Evolutionary conservation across 2,888 invertebrate species (phyloP), one percentile per base, ranked within the genome.

Genomic region (Agrotis ipsilon): DNA sequence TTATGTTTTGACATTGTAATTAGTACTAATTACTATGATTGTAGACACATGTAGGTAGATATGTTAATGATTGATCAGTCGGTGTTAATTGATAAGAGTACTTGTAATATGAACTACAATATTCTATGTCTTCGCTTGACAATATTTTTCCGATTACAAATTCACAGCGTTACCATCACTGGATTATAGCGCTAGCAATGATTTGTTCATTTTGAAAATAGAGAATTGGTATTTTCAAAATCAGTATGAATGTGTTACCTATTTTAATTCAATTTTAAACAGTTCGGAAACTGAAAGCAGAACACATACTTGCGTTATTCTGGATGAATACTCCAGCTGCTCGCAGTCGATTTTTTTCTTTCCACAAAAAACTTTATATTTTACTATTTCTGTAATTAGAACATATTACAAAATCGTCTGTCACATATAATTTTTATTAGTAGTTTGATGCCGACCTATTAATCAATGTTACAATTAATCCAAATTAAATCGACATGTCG

Each of bases 1-100:
- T 80, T 75, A 63, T 82, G 80, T 82, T 87, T 77, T 86, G 82
- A 86, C 83, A 85, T 79, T 85, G 59, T 80, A 75, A 79, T 83
- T 81, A 86, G 75, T 70, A 82, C 84, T 87, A 85, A 87, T 89
- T 87, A 84, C 80, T 78, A 57, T 51, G 54, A 69, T 70, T 64
- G 46, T 57, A 49, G 55, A 64, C 55, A 65, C 58, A 24, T 59
- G 48, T 76, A 76, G 67, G 78, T 51, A 51, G 72, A 45, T 62
- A 49, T 57, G 19, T 52, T 5, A 49, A 43, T 81, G 67, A 77
- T 72, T 72, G 64, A 72, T 72, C 49, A 16, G 21, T 49, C 7
- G 7, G 32, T 45, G 24, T 55, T 1, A 32, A 60, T 55, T 49
- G 69, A 68, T 64, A 68, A 64, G 16, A 55, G 51, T 55, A 54